These are phyloP conservation scores for Litoditis marina DNA, from an alignment of 2,888 invertebrate species.

Conservation along the genomic window DNA sequence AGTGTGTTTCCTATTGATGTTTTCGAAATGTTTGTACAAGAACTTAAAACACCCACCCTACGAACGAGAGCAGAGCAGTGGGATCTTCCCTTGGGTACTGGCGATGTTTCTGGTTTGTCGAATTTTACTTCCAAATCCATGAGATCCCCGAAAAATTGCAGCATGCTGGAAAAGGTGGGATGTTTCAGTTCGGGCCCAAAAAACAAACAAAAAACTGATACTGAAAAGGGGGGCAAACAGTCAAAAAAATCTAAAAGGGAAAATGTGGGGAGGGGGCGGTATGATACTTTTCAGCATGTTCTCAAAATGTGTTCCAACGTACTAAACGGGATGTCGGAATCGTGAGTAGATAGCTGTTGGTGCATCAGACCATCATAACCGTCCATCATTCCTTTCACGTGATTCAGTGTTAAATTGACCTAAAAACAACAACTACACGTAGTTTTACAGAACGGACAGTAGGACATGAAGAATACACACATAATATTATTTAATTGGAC, in stretches of 20 bases:
- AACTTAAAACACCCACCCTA: no score
- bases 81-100: slow-evolving; percentile 22
- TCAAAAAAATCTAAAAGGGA: no score
- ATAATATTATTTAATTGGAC: neutral
- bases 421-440: no score
- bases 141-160: slow-evolving; percentile 57
- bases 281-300: neutral
- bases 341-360: slow-evolving; percentile 14
- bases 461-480: no score
- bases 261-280: no score
- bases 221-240: no score
- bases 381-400: slow-evolving; percentile 42
- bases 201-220: no score
- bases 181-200: no score
- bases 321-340: slow-evolving; percentile 53
- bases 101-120: slow-evolving; percentile 45
- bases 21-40: no score
- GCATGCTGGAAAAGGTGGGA: slow-evolving; percentile 41
- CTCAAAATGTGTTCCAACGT: neutral
- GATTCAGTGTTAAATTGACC: slow-evolving; percentile 37
- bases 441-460: no score
- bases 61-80: slow-evolving; percentile 59
- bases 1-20: no score
- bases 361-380: slow-evolving; percentile 36
- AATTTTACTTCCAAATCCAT: slow-evolving; percentile 57